These are phyloP conservation scores for Lithophane socia DNA, from an alignment of 2,888 invertebrate species.

Conservation along the genomic window DNA sequence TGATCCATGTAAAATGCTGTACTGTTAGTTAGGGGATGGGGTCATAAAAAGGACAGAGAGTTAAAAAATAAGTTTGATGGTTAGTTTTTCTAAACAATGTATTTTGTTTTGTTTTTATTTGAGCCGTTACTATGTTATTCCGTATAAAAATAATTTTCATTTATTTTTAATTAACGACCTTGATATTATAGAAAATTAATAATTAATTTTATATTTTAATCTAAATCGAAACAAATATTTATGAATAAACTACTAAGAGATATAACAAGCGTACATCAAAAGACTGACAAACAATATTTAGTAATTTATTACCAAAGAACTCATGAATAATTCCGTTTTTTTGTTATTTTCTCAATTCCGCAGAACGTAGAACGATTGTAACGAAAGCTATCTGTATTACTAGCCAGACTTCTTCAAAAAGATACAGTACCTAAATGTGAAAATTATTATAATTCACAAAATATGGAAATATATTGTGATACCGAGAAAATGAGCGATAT, in stretches of 20 bases:
- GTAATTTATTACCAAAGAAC: slow-evolving; percentile 42
- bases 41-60: slow-evolving; percentile 26
- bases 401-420: slow-evolving; percentile 44
- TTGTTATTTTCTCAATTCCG: slow-evolving; percentile 56
- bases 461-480: slow-evolving; percentile 65
- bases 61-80: not conserved
- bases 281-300: slow-evolving; percentile 37
- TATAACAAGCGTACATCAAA: slow-evolving; percentile 11
- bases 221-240: not conserved
- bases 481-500: slow-evolving; percentile 58
- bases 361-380: slow-evolving; percentile 45
- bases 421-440: slow-evolving; percentile 68
- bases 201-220: not conserved
- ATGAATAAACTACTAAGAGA: slow-evolving; percentile 13
- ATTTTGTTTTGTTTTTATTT: slow-evolving; percentile 2
- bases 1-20: slow-evolving; percentile 33
- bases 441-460: slow-evolving; percentile 75
- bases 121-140: too few relatives aligned
- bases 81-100: not conserved
- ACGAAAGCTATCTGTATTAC: slow-evolving; percentile 56
- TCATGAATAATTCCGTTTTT: slow-evolving; percentile 63
- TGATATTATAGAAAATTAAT: not conserved
- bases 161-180: not conserved
- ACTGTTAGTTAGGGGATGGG: slow-evolving; percentile 9
- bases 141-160: not conserved